These are phyloP conservation scores for Drosophila sp. DNA, from an alignment of 1,140 invertebrate species.

Conservation along the genomic window DNA sequence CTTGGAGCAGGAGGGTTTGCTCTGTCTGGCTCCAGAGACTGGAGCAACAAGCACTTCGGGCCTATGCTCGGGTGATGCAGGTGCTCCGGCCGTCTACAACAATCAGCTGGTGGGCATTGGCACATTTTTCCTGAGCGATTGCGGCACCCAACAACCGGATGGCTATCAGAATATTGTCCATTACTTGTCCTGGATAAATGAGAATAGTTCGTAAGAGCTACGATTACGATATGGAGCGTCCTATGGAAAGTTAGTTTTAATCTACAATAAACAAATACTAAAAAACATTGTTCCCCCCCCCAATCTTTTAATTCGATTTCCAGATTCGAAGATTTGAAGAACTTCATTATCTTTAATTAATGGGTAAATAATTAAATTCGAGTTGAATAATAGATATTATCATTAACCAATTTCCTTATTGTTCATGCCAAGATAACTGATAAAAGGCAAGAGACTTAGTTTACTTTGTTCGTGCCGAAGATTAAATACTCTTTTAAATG, in stretches of 20 bases:
- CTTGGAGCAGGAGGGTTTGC: constrained; percentile 49
- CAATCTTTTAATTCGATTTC: no score
- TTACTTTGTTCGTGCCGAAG: no score
- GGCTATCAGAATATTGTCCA: constrained; percentile 84
- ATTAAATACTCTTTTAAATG: no score
- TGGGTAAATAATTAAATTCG: no score
- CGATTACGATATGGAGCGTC: no score
- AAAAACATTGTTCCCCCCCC: neutral
- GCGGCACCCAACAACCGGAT: constrained; percentile 82
- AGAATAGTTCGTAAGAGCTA: constrained; percentile 13
- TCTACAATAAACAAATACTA: neutral
- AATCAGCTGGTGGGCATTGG: constrained; percentile 71
- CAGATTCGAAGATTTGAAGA: no score
- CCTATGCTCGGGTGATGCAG: constrained; percentile 68
- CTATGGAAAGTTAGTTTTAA: neutral
- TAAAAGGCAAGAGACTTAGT: no score
- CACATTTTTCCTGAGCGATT: constrained; percentile 61
- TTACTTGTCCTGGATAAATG: constrained; percentile 83
- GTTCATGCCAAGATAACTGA: no score
- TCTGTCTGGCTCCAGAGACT: constrained; percentile 48
- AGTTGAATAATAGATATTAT: no score
- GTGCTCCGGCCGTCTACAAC: constrained; percentile 69
- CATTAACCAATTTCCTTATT: no score
- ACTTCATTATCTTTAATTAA: no score
- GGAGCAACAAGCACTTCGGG: constrained; percentile 30